Evolutionary conservation across 2,113 vertebrate species (phyloP).

Genomic region (Procavia capensis): DNA sequence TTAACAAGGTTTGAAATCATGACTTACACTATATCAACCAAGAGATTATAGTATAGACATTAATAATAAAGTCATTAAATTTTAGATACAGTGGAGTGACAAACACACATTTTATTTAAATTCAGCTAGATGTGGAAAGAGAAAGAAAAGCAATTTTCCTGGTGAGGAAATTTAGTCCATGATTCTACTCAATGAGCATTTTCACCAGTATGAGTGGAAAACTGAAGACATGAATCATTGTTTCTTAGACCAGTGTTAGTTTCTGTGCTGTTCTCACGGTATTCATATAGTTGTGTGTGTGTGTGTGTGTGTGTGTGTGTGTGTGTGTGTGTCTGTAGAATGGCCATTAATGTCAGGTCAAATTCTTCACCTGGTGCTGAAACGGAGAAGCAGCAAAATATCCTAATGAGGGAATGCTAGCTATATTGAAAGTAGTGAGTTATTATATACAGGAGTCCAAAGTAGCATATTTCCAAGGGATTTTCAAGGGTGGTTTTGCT

Average conservation of each 20-base stretch:
- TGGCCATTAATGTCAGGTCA: not conserved
- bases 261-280: not conserved
- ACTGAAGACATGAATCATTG: not conserved
- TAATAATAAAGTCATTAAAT: slow-evolving; percentile 9
- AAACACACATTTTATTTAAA: not conserved
- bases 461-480: not conserved
- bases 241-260: not conserved
- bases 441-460: not conserved
- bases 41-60: not conserved
- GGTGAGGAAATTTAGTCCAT: not conserved
- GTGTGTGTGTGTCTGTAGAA: not conserved
- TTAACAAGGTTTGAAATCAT: not conserved
- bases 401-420: not conserved
- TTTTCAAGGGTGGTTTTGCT: not conserved
- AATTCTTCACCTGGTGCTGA: not conserved
- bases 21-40: not conserved
- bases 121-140: not conserved
- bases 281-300: not conserved
- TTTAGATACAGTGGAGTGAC: not conserved
- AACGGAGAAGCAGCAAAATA: not conserved
- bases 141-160: slow-evolving; percentile 3
- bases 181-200: not conserved
- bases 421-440: not conserved
- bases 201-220: not conserved
- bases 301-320: too few relatives aligned